These are phyloP conservation scores for Hyppa rectilinea DNA, from an alignment of 2,888 invertebrate genomes.

Conservation along the genomic window DNA sequence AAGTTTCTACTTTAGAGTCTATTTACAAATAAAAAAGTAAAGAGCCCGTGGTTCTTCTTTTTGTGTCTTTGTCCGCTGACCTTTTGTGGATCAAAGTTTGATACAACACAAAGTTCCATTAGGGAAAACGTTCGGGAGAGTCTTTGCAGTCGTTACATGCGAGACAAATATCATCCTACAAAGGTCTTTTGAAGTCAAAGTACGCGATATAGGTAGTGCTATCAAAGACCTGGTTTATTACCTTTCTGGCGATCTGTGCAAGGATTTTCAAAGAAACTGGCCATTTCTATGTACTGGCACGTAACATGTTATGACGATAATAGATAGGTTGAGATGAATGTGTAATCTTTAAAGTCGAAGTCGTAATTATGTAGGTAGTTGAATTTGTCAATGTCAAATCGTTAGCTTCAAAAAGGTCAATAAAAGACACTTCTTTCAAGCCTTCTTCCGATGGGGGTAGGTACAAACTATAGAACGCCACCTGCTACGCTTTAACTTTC, in stretches of 20 bases:
- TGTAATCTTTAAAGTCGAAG: neutral
- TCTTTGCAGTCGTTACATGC: slow-evolving; percentile 40
- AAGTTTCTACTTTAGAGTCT: slow-evolving; percentile 73
- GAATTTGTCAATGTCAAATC: no score
- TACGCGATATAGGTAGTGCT: slow-evolving; percentile 51
- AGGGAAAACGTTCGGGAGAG: slow-evolving; percentile 50
- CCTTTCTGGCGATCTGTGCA: slow-evolving; percentile 10
- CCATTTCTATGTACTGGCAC: slow-evolving; percentile 21
- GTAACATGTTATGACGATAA: slow-evolving; percentile 9
- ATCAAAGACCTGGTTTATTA: slow-evolving; percentile 39
- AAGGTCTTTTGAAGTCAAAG: slow-evolving; percentile 65
- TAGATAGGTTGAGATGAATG: slow-evolving; percentile 15
- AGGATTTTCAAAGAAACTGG: slow-evolving; percentile 42
- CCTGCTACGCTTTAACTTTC: no score
- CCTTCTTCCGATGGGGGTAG: no score
- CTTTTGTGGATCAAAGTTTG: slow-evolving; percentile 67
- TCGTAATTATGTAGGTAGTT: neutral
- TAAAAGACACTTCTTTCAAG: no score
- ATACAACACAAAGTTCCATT: slow-evolving; percentile 62
- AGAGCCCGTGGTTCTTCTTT: slow-evolving; percentile 57
- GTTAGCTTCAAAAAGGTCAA: no score
- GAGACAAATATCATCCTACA: slow-evolving; percentile 56
- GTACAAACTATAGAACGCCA: no score
- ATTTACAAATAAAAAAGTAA: slow-evolving; percentile 66
- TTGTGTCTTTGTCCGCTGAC: slow-evolving; percentile 68